A percentile compares a stretch with the other conserved stretches of the same genome.
Evolutionary conservation across 2,797 vertebrate genomes (phyloP).

Genomic region (Saxicola maurus): DNA sequence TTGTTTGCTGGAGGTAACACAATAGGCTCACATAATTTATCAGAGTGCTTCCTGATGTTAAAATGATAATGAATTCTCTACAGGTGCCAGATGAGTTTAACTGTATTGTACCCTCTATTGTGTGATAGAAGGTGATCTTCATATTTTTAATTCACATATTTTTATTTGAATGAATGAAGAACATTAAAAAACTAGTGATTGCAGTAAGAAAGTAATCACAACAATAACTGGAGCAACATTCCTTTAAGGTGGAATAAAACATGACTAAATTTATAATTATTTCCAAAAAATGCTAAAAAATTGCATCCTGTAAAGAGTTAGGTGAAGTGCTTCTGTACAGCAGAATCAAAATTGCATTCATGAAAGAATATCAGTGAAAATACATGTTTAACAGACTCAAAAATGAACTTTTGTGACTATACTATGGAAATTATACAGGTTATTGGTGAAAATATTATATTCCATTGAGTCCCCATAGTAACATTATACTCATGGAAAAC

Average conservation of each 20-base stretch:
- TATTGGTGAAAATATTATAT: neutral
- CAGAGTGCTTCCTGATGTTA: neutral
- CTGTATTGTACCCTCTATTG: neutral
- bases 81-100: neutral
- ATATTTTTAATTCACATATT: neutral
- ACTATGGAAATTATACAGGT: neutral
- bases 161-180: neutral
- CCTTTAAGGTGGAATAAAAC: neutral
- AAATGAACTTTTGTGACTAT: neutral
- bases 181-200: neutral
- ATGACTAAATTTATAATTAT: neutral
- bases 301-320: neutral
- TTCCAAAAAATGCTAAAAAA: neutral
- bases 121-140: neutral
- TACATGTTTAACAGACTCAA: neutral
- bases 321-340: neutral
- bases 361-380: neutral
- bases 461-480: neutral
- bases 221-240: neutral
- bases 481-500: neutral
- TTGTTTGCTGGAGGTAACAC: neutral
- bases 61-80: constrained; percentile 14
- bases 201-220: neutral
- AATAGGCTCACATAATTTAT: neutral
- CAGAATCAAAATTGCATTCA: neutral